Evolutionary conservation across 2,888 invertebrate species (phyloP), one percentile per base, ranked within the genome.

Genomic region (Drosophila vallismaia): DNA sequence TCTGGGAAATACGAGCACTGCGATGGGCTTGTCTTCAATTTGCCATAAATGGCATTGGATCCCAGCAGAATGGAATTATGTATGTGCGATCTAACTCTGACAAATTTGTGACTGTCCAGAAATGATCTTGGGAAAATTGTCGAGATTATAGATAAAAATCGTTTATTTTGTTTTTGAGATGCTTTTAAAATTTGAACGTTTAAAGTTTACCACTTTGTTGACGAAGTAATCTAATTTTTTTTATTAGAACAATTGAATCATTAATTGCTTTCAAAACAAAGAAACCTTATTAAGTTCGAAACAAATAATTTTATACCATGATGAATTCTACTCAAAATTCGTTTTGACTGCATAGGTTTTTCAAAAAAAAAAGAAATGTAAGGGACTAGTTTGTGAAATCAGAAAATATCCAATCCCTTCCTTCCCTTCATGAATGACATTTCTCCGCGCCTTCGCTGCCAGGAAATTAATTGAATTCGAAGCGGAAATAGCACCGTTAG

Each of bases 1-100:
- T 42, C 76, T 79, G 67, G 83, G 67, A 76, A 71, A 74, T 66
- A 59, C 44, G 86, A 67, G 63, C 42, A 59, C 58, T 58, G 51
- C 63, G 51, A 45, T 52, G 44, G 51, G 42, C 53, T 53, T 67
- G 48, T 45, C 56, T 44, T 51, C 36, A 33, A 50, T 49, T 40
- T 33, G 40, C 50, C 52, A 44, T 29, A 58, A 55, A 55, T 24
- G 51, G n/a, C 46, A 71, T 71, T 58, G 46, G 50, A 72, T 33
- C 52, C 63, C 58, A 40, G 68, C 24, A 46, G 53, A 40, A 12
- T n/a, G 54, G 38, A 51, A 38, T 52, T 26, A 19, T 19, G 45
- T 29, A 19, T 19, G 45, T 29, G 38, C 38, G 38, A 42, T 63
- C 38, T 40, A 7, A n/a, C 2, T 59, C 29, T 6, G 24, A 24